Percentiles rank a stretch among this genome's conserved stretches.
Conservation (phyloP, 2,113 vertebrate genomes). For the Cyprinodon tularosa region DNA sequence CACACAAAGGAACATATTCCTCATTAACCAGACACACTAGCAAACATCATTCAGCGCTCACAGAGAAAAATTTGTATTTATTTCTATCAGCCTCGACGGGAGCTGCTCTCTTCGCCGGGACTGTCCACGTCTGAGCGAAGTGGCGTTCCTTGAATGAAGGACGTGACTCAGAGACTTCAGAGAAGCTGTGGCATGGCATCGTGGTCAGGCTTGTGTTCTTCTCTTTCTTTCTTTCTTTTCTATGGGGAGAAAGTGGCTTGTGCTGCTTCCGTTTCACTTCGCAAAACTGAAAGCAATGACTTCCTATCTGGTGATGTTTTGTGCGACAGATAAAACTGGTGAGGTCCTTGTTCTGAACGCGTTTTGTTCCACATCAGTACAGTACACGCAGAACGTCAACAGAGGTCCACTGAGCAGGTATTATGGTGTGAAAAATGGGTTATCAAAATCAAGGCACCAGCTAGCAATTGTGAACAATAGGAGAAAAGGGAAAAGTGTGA, state of each 20-base stretch:
- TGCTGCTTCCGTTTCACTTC: constrained; percentile 71
- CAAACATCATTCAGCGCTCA: constrained; percentile 68
- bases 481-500: constrained; percentile 69
- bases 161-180: constrained; percentile 16
- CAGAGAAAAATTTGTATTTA: constrained; percentile 66
- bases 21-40: constrained; percentile 51
- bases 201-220: constrained; percentile 22
- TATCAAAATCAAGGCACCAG: constrained; percentile 69
- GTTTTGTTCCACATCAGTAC: constrained; percentile 34
- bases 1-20: constrained; percentile 34
- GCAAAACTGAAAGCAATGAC: constrained; percentile 38
- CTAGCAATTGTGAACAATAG: constrained; percentile 56
- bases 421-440: constrained; percentile 33
- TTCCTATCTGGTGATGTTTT: constrained; percentile 39
- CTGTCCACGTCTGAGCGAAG: constrained; percentile 28
- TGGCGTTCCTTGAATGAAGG: constrained; percentile 16
- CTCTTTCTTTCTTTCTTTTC: constrained; percentile 5
- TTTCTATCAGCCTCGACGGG: constrained; percentile 38
- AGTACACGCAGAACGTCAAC: constrained; percentile 23
- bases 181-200: constrained; percentile 20
- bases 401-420: constrained; percentile 13
- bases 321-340: constrained; percentile 31
- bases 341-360: constrained; percentile 38
- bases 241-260: constrained; percentile 68
- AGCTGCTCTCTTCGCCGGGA: constrained; percentile 12